A percentile compares a stretch with the other conserved stretches of the same genome.
phyloP scores from a whole-genome alignment of 2,888 invertebrate genomes.

The Ennomos quercinarius region DNA sequence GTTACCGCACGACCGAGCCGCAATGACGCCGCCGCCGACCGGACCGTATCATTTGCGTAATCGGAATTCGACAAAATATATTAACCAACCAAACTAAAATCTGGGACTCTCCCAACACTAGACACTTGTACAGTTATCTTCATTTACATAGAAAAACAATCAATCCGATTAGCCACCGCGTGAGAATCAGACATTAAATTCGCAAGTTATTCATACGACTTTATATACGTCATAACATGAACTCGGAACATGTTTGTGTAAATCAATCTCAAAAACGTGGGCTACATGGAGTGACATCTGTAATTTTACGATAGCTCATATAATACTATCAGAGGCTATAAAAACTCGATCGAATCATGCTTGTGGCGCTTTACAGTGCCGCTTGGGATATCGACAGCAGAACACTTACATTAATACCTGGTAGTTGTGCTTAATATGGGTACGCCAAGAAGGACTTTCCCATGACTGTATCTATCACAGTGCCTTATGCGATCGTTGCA shows the following conservation, averaged over 20 bases:
- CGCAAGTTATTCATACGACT: conserved; percentile 13
- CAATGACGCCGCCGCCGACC: conserved; percentile 69
- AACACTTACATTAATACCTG: conserved; percentile 39
- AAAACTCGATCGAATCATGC: conserved; percentile 60
- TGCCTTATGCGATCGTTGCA: conserved; percentile 1
- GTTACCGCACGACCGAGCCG: conserved; percentile 81
- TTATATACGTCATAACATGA: conserved; percentile 8
- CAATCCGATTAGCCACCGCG: conserved; percentile 24
- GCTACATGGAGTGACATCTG: conserved; percentile 52
- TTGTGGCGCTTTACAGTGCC: conserved; percentile 60
- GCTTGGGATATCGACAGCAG: conserved; percentile 52
- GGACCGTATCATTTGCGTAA: conserved; percentile 79
- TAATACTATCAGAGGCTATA: conserved; percentile 69
- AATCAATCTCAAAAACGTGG: conserved; percentile 53
- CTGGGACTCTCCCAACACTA: conserved; percentile 32
- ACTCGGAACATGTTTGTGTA: conserved; percentile 37
- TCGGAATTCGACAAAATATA: conserved; percentile 73
- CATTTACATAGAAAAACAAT: conserved; percentile 36
- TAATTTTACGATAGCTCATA: conserved; percentile 65
- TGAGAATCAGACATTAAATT: conserved; percentile 19
- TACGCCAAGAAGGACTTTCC: conserved; percentile 50
- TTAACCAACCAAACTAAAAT: conserved; percentile 40
- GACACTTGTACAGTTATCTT: conserved; percentile 31
- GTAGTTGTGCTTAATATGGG: conserved; percentile 53
- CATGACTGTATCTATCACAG: conserved; percentile 34